A percentile compares a stretch with the other conserved stretches of the same genome.
Conservation (phyloP, 2,113 vertebrate genomes). For the Harpagus bidentatus region DNA sequence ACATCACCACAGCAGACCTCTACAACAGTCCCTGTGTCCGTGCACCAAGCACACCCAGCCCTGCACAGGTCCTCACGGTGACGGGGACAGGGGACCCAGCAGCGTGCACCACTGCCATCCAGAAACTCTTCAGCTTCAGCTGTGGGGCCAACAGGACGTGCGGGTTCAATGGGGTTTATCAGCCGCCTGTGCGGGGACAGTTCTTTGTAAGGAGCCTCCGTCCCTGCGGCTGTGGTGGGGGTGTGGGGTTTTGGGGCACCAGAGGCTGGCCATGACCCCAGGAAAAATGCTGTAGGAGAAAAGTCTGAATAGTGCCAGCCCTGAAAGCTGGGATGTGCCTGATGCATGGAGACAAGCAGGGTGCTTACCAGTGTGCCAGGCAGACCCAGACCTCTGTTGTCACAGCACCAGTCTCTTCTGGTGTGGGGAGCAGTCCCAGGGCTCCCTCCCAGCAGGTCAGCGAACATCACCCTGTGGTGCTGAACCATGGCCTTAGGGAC, state of each 20-base stretch:
- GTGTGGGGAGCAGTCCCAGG: background rate
- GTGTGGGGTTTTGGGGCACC: background rate
- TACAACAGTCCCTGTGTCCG: conserved; percentile 70
- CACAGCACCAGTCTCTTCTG: accelerated
- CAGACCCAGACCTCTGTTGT: background rate
- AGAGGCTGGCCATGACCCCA: accelerated
- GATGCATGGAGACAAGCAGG: accelerated
- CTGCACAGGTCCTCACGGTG: conserved; percentile 25
- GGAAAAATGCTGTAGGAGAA: background rate
- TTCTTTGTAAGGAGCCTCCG: conserved; percentile 68
- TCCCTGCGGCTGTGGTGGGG: accelerated
- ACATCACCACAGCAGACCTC: background rate
- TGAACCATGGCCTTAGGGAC: background rate
- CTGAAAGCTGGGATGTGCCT: background rate
- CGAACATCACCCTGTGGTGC: background rate
- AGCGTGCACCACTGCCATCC: conserved; percentile 44
- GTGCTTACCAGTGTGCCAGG: accelerated
- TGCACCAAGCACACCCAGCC: background rate
- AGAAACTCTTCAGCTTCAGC: conserved; percentile 68
- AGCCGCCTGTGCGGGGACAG: conserved; percentile 70
- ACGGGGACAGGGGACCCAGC: conserved; percentile 60
- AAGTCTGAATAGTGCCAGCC: background rate
- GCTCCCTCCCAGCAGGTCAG: accelerated
- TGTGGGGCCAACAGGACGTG: conserved; percentile 58
- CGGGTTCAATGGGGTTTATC: conserved; percentile 73